Percentiles rank a stretch among this genome's conserved stretches.
These are phyloP conservation scores for Argya squamiceps DNA, from an alignment of 2,797 vertebrate genomes.

Conservation along the genomic window DNA sequence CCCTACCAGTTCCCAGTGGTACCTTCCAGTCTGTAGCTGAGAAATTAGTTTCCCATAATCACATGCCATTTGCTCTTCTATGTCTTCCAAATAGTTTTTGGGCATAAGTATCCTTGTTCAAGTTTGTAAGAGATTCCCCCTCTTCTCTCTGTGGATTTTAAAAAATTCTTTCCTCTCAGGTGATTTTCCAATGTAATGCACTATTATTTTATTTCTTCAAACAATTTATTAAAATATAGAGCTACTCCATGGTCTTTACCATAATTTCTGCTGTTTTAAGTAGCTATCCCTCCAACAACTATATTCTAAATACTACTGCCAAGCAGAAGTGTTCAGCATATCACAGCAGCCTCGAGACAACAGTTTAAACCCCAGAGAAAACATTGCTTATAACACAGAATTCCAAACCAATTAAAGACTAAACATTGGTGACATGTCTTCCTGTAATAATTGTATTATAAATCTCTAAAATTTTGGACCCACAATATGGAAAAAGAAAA, in stretches of 20 bases:
- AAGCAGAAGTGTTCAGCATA: not conserved
- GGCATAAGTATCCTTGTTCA: not conserved
- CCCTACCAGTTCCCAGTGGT: not conserved
- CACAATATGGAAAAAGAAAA: not conserved
- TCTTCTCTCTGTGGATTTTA: not conserved
- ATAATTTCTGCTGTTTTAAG: not conserved
- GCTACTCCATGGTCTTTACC: not conserved
- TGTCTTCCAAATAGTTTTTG: not conserved
- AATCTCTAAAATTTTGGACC: not conserved
- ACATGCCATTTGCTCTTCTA: not conserved
- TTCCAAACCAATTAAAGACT: not conserved
- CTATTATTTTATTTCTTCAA: not conserved
- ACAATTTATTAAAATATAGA: not conserved
- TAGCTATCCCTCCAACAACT: not conserved
- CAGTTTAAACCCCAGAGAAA: not conserved
- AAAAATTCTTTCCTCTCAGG: not conserved
- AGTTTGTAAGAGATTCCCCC: not conserved
- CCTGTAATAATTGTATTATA: not conserved
- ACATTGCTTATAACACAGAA: not conserved
- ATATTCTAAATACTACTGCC: not conserved
- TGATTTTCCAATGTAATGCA: not conserved
- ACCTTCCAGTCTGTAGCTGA: not conserved
- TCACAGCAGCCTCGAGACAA: not conserved
- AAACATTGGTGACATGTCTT: not conserved
- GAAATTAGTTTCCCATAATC: slow-evolving; percentile 1